Evolutionary conservation across 1,140 invertebrate species (phyloP), one percentile per base, ranked within the genome.

Genomic region (Drosophila ficusphila): DNA sequence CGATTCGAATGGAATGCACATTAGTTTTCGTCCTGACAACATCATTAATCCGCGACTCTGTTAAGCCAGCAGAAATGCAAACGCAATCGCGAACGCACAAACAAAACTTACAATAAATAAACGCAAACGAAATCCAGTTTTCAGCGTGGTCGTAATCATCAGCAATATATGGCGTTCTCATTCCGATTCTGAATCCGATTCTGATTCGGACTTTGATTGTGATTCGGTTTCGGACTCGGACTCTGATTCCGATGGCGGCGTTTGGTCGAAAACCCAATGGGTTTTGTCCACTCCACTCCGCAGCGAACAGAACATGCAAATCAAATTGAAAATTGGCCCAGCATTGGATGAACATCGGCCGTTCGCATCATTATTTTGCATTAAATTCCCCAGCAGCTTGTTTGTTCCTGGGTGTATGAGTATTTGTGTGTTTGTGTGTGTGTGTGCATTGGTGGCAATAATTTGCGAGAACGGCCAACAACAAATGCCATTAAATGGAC

Each of bases 291-390:
- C 36, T 25, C 9, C 25, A 38, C 38, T 6, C 54, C 6, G n/a
- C n/a, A n/a, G n/a, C n/a, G n/a, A n/a, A n/a, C n/a, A n/a, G 39
- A 44, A 47, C 60, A 68, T 68, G 68, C 44, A 72, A 72, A 72
- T 73, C 68, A 65, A 67, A 73, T 73, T 73, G 70, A 64, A 44
- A 54, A 64, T 75, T 65, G 68, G 71, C 70, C 47, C 41, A 31
- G 16, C 48, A 19, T 48, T 23, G 56, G 33, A 48, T 48, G 33
- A 29, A 25, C 21, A 19, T 64, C 8, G 60, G 11, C 4, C 21
- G 38, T 8, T 8, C 38, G 46, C 38, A 74, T 75, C 70, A 75
- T 75, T 73, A 74, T 75, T 74, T 58, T 67, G 60, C 72, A 74
- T 75, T 75, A 74, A 74, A 74, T 74, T 75, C 14, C 29, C 16